These are phyloP conservation scores for Lepilemur ruficaudatus DNA, from an alignment of 2,797 vertebrate species.

Conservation along the genomic window DNA sequence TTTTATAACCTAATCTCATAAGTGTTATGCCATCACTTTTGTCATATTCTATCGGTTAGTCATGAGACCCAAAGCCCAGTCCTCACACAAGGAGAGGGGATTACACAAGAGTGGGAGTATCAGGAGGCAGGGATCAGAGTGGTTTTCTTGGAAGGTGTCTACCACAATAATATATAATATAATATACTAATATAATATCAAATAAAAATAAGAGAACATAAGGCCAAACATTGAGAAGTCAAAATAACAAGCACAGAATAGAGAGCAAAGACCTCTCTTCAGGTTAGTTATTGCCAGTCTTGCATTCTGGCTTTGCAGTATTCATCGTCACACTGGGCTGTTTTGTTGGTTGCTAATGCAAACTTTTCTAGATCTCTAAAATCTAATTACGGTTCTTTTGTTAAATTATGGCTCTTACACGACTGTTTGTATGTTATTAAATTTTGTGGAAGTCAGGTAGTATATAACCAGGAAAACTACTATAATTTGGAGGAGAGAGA, in stretches of 20 bases:
- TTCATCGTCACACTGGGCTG: background rate
- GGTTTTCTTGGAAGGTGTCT: background rate
- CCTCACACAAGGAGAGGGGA: background rate
- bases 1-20: background rate
- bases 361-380: slow-evolving; percentile 33
- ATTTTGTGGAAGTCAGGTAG: slow-evolving; percentile 24
- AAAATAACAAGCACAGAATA: background rate
- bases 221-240: background rate
- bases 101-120: background rate
- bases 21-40: background rate
- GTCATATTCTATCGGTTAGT: background rate
- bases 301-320: background rate
- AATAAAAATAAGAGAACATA: background rate
- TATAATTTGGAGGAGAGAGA: slow-evolving; percentile 30
- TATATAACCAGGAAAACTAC: background rate
- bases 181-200: background rate
- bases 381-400: slow-evolving; percentile 36
- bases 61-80: background rate
- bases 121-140: background rate
- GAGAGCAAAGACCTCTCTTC: background rate
- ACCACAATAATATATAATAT: background rate
- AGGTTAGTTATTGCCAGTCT: background rate
- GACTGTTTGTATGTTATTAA: slow-evolving; percentile 35
- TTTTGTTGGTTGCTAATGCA: background rate
- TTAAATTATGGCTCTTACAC: slow-evolving; percentile 12